A percentile compares a stretch with the other conserved stretches of the same genome.
phyloP scores from a whole-genome alignment of 2,797 vertebrate genomes.

The Fistularia tabacaria region DNA sequence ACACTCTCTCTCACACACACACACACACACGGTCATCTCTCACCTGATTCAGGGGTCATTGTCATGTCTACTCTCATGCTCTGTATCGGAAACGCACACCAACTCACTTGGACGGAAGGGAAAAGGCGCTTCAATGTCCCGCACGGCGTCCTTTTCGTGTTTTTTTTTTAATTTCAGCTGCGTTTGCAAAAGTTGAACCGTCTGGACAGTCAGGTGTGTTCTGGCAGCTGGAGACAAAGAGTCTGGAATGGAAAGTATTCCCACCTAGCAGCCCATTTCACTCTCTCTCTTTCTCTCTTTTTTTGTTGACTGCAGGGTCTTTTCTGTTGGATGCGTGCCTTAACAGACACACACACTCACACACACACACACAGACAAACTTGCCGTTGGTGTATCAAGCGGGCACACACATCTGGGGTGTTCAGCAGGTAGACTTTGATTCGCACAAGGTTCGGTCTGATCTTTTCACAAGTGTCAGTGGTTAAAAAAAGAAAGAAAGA shows the following conservation, averaged over 20 bases:
- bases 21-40: neutral
- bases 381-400: conserved; percentile 39
- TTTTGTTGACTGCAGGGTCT: too few species aligned
- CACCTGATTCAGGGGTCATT: conserved; percentile 3
- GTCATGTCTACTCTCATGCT: neutral
- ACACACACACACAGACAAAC: conserved; percentile 10
- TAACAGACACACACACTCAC: conserved; percentile 16
- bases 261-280: conserved; percentile 35
- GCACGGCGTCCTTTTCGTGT: too few species aligned
- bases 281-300: conserved; percentile 36
- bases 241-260: conserved; percentile 52
- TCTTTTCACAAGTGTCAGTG: too few species aligned
- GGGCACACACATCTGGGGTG: too few species aligned
- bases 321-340: too few species aligned
- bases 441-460: too few species aligned
- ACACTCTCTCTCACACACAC: conserved; percentile 15
- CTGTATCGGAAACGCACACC: too few species aligned
- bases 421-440: too few species aligned
- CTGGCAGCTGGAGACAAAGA: conserved; percentile 7
- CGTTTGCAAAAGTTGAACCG: neutral
- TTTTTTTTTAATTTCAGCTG: too few species aligned
- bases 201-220: conserved; percentile 15
- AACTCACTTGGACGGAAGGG: too few species aligned
- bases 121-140: too few species aligned
- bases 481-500: too few species aligned